Conservation (phyloP, 2,797 vertebrate species). For the Poecilia wingei region DNA sequence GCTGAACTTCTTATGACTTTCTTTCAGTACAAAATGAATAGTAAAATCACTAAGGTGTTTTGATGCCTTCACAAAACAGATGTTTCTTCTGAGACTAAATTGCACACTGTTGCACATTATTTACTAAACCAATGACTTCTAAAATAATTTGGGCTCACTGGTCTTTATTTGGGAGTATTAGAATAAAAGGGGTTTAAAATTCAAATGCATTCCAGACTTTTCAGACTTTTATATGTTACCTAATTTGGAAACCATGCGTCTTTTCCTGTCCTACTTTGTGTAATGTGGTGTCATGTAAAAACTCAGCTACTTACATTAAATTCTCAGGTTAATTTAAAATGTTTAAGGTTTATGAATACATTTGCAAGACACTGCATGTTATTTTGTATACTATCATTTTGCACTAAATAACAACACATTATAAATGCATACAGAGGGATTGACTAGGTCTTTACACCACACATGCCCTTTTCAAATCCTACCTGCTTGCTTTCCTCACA, state of each 20-base stretch:
- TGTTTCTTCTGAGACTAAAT: not conserved
- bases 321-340: not conserved
- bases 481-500: constrained; percentile 34
- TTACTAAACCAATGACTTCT: not conserved
- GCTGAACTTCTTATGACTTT: not conserved
- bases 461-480: constrained; percentile 17
- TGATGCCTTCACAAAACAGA: not conserved
- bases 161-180: not conserved
- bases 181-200: not conserved
- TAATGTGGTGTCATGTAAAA: not conserved
- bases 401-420: not conserved
- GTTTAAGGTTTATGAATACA: not conserved
- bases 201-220: not conserved
- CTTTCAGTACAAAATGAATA: not conserved
- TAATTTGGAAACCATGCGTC: not conserved
- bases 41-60: not conserved
- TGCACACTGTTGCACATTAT: not conserved
- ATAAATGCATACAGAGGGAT: constrained; percentile 7
- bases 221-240: not conserved
- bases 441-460: not conserved
- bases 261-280: not conserved
- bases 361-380: not conserved
- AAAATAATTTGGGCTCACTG: not conserved
- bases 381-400: not conserved
- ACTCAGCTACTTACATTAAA: not conserved